These are phyloP conservation scores for Rhadinocentrus ornatus DNA, from an alignment of 2,797 vertebrate genomes.

Conservation along the genomic window DNA sequence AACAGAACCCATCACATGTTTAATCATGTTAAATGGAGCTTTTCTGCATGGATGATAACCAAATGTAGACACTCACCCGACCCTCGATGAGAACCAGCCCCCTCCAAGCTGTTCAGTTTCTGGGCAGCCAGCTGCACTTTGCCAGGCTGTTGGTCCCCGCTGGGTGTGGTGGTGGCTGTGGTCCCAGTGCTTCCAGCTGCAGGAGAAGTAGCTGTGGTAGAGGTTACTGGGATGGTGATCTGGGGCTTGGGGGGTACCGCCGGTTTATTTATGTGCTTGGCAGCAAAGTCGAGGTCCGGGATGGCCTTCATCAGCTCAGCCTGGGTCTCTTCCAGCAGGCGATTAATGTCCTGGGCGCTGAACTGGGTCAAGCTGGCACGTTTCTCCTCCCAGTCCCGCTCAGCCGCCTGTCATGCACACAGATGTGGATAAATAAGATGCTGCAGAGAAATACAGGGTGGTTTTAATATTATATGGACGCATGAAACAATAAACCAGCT, in stretches of 20 bases:
- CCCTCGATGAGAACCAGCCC: constrained; percentile 84
- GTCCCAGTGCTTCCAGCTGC: constrained; percentile 79
- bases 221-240: constrained; percentile 72
- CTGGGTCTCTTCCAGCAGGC: constrained; percentile 94
- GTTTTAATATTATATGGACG: constrained; percentile 11
- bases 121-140: constrained; percentile 87
- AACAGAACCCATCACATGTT: not conserved
- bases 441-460: constrained; percentile 7
- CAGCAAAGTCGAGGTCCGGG: constrained; percentile 93
- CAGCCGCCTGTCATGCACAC: constrained; percentile 85
- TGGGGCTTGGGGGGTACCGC: constrained; percentile 84
- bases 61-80: constrained; percentile 83
- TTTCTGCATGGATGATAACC: not conserved
- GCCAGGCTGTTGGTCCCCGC: constrained; percentile 87
- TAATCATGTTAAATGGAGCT: not conserved
- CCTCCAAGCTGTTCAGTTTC: constrained; percentile 89
- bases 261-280: constrained; percentile 88
- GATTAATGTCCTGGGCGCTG: constrained; percentile 96
- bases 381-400: constrained; percentile 98
- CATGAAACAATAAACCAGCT: constrained; percentile 31
- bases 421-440: constrained; percentile 25
- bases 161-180: constrained; percentile 67
- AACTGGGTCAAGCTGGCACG: constrained; percentile 94
- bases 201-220: constrained; percentile 50
- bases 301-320: constrained; percentile 98